phyloP scores from a whole-genome alignment of 2,888 invertebrate species.

The Pseudoips prasinana region DNA sequence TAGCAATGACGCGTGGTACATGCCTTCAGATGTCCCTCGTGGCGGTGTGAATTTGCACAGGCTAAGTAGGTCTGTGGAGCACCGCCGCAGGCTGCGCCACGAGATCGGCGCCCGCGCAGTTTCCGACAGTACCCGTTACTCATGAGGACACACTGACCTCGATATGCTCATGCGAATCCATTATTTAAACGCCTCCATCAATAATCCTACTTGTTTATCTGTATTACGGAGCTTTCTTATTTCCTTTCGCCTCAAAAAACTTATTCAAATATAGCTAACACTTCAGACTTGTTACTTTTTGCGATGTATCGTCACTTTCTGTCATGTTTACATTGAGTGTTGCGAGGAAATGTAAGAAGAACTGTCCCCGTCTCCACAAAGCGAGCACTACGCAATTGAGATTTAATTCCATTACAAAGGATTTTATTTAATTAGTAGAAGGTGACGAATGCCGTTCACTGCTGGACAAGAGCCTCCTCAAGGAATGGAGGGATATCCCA shows the following conservation, averaged over 20 bases:
- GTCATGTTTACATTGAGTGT: too few relatives aligned
- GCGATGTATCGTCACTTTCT: too few relatives aligned
- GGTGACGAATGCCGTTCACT: too few relatives aligned
- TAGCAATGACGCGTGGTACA: constrained; percentile 40
- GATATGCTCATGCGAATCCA: constrained; percentile 54
- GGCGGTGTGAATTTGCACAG: constrained; percentile 47
- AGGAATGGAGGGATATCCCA: too few relatives aligned
- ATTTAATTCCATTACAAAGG: too few relatives aligned
- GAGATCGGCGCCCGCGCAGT: constrained; percentile 40
- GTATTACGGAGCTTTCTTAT: constrained; percentile 20
- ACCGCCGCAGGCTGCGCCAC: constrained; percentile 26
- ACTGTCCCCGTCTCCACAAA: too few relatives aligned
- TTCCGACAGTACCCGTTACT: constrained; percentile 65
- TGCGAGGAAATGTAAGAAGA: too few relatives aligned
- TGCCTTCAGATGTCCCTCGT: constrained; percentile 38
- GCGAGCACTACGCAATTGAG: too few relatives aligned
- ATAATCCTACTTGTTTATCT: constrained; percentile 26
- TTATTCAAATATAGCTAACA: constrained; percentile 22
- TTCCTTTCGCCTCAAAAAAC: constrained; percentile 23
- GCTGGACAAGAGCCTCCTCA: too few relatives aligned
- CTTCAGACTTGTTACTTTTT: too few relatives aligned
- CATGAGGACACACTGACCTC: constrained; percentile 67
- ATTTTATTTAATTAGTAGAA: too few relatives aligned
- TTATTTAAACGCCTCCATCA: constrained; percentile 41
- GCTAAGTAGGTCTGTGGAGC: constrained; percentile 55